A percentile compares a stretch with the other conserved stretches of the same genome.
Evolutionary conservation across 2,797 vertebrate genomes (phyloP).

Genomic region (Rachycentron canadum): DNA sequence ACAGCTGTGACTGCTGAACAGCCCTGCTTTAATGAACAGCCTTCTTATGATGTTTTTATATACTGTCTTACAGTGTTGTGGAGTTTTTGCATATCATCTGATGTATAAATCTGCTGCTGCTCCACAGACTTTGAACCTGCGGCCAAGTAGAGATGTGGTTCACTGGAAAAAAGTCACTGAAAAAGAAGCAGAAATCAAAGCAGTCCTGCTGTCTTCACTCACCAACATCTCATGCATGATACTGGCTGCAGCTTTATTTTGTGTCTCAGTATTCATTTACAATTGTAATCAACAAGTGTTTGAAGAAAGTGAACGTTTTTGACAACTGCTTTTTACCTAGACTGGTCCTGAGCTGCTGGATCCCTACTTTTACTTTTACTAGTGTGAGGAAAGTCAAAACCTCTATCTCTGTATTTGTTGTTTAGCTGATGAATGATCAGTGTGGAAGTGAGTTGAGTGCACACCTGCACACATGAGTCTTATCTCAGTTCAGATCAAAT

Average conservation of each 20-base stretch:
- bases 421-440: background rate
- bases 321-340: too few relatives aligned
- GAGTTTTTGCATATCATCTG: background rate
- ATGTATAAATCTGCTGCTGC: background rate
- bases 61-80: background rate
- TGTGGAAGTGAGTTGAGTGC: background rate
- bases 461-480: background rate
- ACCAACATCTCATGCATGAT: too few relatives aligned
- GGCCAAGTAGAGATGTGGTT: background rate
- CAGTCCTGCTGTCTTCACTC: too few relatives aligned
- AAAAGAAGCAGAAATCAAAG: background rate
- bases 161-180: background rate
- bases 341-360: too few relatives aligned
- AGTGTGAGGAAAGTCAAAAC: too few relatives aligned
- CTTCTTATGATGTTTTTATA: background rate
- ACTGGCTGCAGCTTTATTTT: too few relatives aligned
- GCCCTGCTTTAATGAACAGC: background rate
- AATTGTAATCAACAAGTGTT: too few relatives aligned
- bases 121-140: too few relatives aligned
- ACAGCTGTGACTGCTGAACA: background rate
- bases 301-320: too few relatives aligned
- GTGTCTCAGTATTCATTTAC: too few relatives aligned
- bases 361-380: too few relatives aligned
- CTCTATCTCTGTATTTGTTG: background rate
- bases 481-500: background rate